Evolutionary conservation across 2,888 invertebrate genomes (phyloP).

Genomic region (Pandemis corylana): DNA sequence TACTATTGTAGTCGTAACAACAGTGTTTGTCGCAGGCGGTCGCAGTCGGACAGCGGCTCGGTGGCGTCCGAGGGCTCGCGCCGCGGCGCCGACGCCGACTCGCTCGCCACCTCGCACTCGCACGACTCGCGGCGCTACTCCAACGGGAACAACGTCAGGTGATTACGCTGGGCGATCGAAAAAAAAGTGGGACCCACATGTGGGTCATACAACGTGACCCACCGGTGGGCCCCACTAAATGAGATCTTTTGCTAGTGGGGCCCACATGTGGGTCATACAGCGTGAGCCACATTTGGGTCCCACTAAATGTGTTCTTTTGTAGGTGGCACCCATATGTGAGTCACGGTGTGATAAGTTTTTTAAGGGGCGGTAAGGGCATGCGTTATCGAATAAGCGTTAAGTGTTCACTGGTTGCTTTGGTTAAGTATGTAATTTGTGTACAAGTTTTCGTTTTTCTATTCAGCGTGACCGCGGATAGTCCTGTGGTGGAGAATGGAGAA

Average conservation of each 20-base stretch:
- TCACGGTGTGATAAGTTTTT: background rate
- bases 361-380: no score
- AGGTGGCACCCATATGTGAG: background rate
- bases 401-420: background rate
- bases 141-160: constrained; percentile 52
- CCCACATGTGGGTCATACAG: no score
- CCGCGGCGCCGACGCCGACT: constrained; percentile 62
- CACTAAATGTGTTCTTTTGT: no score
- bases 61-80: constrained; percentile 86
- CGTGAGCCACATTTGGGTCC: no score
- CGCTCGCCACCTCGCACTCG: constrained; percentile 89
- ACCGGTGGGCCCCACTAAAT: background rate
- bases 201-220: background rate
- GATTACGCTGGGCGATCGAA: background rate
- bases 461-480: constrained; percentile 69
- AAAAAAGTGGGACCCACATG: background rate
- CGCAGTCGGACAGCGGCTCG: constrained; percentile 91
- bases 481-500: constrained; percentile 75
- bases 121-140: constrained; percentile 87
- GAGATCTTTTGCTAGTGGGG: background rate
- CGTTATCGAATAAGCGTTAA: no score
- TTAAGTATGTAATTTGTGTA: background rate
- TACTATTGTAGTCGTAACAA: no score
- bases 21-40: constrained; percentile 69
- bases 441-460: background rate